A percentile compares a stretch with the other conserved stretches of the same genome.
These are phyloP conservation scores for Cremastinae sp. DNA, from an alignment of 2,888 invertebrate genomes.

Conservation along the genomic window DNA sequence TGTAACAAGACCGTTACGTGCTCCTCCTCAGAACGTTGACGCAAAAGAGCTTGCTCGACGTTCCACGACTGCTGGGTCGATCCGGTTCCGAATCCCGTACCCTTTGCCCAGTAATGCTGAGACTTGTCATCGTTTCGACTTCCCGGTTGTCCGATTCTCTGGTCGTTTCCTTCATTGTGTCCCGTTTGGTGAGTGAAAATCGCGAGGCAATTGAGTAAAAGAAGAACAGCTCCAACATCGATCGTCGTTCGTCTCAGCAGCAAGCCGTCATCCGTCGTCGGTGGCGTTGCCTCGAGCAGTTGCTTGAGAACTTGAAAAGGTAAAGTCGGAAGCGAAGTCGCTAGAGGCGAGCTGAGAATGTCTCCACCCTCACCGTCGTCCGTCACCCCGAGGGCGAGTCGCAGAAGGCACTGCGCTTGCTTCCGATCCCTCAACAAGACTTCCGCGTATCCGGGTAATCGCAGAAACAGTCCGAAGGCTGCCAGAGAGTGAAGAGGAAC, in stretches of 20 bases:
- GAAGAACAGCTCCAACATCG: slow-evolving; percentile 91
- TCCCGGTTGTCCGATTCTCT: slow-evolving; percentile 71
- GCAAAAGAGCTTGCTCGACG: slow-evolving; percentile 94
- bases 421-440: slow-evolving; percentile 91
- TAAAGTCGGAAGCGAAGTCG: slow-evolving; percentile 86
- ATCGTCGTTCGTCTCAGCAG: slow-evolving; percentile 89
- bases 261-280: slow-evolving; percentile 88
- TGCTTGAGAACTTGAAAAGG: slow-evolving; percentile 90
- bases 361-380: slow-evolving; percentile 95
- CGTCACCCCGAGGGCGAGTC: slow-evolving; percentile 93
- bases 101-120: slow-evolving; percentile 96
- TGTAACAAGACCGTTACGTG: slow-evolving; percentile 93
- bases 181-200: slow-evolving; percentile 92
- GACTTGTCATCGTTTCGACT: slow-evolving; percentile 84
- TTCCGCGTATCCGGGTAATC: slow-evolving; percentile 95
- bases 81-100: slow-evolving; percentile 97
- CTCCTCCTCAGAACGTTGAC: slow-evolving; percentile 95
- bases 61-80: slow-evolving; percentile 98
- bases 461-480: slow-evolving; percentile 93
- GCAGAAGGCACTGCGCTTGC: slow-evolving; percentile 91
- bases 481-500: slow-evolving; percentile 95
- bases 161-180: slow-evolving; percentile 80
- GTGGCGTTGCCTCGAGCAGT: slow-evolving; percentile 88
- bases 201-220: slow-evolving; percentile 92
- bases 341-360: slow-evolving; percentile 86